These are phyloP conservation scores for Prosopocoilus inquinatus DNA, from an alignment of 2,888 invertebrate genomes.

Conservation along the genomic window DNA sequence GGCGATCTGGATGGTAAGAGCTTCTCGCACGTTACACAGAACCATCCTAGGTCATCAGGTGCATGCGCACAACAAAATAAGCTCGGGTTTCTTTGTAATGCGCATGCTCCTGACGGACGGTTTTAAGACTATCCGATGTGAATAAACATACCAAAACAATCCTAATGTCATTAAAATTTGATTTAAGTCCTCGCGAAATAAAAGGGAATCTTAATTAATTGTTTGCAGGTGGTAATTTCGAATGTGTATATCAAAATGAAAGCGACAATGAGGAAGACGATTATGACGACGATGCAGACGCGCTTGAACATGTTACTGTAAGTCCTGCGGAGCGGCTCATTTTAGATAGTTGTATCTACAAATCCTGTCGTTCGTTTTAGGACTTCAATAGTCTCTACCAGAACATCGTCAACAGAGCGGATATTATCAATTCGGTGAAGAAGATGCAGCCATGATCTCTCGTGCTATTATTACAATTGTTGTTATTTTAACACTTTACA, in stretches of 20 bases:
- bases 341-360: not conserved
- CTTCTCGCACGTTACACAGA: no score
- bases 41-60: no score
- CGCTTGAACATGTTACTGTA: conserved; percentile 17
- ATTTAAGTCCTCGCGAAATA: not conserved
- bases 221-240: conserved; percentile 4
- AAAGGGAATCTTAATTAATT: not conserved
- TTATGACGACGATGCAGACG: conserved; percentile 19
- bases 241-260: not conserved
- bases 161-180: not conserved
- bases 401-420: conserved; percentile 13
- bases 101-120: no score
- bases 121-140: no score
- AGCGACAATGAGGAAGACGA: conserved; percentile 13
- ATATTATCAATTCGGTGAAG: conserved; percentile 16
- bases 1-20: no score
- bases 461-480: no score
- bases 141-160: not conserved
- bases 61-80: no score
- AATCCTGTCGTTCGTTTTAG: conserved; percentile 11
- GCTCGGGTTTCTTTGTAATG: no score
- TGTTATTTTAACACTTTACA: no score
- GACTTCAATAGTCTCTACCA: conserved; percentile 18
- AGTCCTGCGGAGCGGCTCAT: conserved; percentile 2
- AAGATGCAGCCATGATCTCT: not conserved